Base-by-base conservation (phyloP, 2,797 vertebrate genomes). In the Gymnoscopelus braueri region DNA sequence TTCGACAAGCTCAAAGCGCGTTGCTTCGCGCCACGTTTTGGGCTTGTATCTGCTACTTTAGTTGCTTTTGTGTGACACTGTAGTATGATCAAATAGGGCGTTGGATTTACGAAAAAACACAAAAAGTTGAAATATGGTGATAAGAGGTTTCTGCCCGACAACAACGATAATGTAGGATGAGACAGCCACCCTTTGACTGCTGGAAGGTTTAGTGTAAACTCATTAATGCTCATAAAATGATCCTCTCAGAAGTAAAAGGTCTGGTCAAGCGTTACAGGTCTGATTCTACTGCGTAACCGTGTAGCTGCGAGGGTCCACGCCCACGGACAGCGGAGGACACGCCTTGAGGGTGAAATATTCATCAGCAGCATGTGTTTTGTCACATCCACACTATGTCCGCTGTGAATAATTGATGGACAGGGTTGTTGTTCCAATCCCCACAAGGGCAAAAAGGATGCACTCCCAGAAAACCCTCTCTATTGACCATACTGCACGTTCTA, bases 331-430 rank as follows among this genome's bases (percentile, higher is more conserved):
- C 19, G 19, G 39, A 44, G 39, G 39, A 44, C 39, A 9, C 39
- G 9, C 39, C 39, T 8, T 66, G 76, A 69, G 54, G 67, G 65
- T 90, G 77, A 89, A 93, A 92, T 87, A 92, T 90, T 88, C 64
- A 91, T 86, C 60, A 62, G 52, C 75, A 89, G 85, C 90, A 91
- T 89, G 82, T 89, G 89, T 92, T 91, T 82, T 88, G 84, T 91
- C 88, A 88, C 88, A 86, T 44, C 39, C 78, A 88, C 71, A 78
- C 85, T 32, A 72, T 84, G 75, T 90, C 78, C 74, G 63, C 60
- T 56, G 63, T 93, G 82, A 93, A 94, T 92, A 87, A 93, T 92
- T 90, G 78, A 94, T 89, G 79, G 69, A 75, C 75, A 67, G 29
- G 72, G 81, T 74, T 80, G 85, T 86, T 88, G 79, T 88, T 88